These are phyloP conservation scores for Synergus gifuensis DNA, from an alignment of 2,888 invertebrate species.

Conservation along the genomic window DNA sequence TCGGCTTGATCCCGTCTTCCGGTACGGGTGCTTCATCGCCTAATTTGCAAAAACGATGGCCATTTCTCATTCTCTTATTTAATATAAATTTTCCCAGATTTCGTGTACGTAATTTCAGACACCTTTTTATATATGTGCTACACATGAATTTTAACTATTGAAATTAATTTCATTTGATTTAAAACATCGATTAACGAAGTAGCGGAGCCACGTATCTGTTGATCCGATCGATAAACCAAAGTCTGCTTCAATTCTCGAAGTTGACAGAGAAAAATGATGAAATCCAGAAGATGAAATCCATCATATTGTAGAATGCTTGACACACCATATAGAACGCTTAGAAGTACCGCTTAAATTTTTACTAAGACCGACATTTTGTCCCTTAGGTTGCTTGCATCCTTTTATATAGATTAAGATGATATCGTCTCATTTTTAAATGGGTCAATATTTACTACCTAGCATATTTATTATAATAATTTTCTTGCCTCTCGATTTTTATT, in stretches of 20 bases:
- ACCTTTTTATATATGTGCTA: neutral
- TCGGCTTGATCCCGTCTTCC: slow-evolving; percentile 96
- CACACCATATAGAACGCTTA: slow-evolving; percentile 16
- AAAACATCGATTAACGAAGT: slow-evolving; percentile 26
- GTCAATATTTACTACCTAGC: slow-evolving; percentile 31
- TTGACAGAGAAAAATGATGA: slow-evolving; percentile 18
- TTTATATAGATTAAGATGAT: neutral
- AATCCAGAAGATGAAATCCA: slow-evolving; percentile 34
- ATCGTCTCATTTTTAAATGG: neutral
- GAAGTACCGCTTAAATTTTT: slow-evolving; percentile 3
- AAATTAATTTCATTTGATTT: neutral
- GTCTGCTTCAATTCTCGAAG: slow-evolving; percentile 32
- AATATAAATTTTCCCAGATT: slow-evolving; percentile 19
- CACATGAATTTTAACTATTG: neutral
- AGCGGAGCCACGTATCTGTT: slow-evolving; percentile 55
- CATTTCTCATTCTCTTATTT: slow-evolving; percentile 23
- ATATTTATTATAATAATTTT: neutral
- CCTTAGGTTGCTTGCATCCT: slow-evolving; percentile 58
- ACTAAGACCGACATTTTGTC: slow-evolving; percentile 54
- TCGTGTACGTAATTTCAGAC: slow-evolving; percentile 21
- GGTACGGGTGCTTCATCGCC: slow-evolving; percentile 97
- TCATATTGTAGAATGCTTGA: neutral
- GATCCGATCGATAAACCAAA: slow-evolving; percentile 59
- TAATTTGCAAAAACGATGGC: slow-evolving; percentile 75
- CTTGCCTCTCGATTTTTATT: neutral